Conservation (phyloP, 2,888 invertebrate genomes). For the Clostera curtula region DNA sequence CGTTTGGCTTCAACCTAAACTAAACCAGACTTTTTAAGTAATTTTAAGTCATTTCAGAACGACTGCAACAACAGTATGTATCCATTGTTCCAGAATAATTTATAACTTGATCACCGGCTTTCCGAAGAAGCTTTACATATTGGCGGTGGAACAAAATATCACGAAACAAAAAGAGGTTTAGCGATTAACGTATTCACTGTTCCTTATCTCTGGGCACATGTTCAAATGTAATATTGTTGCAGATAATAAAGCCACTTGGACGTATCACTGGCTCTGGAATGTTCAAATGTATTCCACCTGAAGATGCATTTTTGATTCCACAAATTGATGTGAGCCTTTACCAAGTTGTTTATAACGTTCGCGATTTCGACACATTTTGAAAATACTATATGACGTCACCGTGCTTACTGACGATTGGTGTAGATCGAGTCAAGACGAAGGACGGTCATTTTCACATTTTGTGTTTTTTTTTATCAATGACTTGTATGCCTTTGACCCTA, state of each 20-base stretch:
- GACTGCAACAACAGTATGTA: too few species aligned
- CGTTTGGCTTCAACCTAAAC: too few species aligned
- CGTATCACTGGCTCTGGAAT: conserved; percentile 68
- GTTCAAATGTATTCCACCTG: conserved; percentile 68
- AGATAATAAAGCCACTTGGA: conserved; percentile 76
- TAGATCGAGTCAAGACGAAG: too few species aligned
- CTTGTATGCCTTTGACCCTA: too few species aligned
- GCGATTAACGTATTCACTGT: conserved; percentile 6
- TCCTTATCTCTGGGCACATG: background rate
- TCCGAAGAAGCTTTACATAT: conserved; percentile 75
- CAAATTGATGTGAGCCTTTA: conserved; percentile 50
- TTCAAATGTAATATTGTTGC: conserved; percentile 21
- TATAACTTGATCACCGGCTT: conserved; percentile 61
- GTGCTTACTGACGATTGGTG: too few species aligned
- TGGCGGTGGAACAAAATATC: conserved; percentile 78
- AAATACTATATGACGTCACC: too few species aligned
- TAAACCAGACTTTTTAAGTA: too few species aligned
- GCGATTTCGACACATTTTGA: too few species aligned
- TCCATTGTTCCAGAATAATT: conserved; percentile 47
- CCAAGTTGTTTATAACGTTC: too few species aligned
- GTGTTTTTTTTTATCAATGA: too few species aligned
- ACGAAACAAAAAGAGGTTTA: conserved; percentile 62
- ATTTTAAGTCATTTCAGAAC: too few species aligned
- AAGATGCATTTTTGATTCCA: conserved; percentile 74
- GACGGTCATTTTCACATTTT: too few species aligned